A percentile compares a stretch with the other conserved stretches of the same genome.
These are phyloP conservation scores for Melinaea menophilus DNA, from an alignment of 2,888 invertebrate species.

Conservation along the genomic window DNA sequence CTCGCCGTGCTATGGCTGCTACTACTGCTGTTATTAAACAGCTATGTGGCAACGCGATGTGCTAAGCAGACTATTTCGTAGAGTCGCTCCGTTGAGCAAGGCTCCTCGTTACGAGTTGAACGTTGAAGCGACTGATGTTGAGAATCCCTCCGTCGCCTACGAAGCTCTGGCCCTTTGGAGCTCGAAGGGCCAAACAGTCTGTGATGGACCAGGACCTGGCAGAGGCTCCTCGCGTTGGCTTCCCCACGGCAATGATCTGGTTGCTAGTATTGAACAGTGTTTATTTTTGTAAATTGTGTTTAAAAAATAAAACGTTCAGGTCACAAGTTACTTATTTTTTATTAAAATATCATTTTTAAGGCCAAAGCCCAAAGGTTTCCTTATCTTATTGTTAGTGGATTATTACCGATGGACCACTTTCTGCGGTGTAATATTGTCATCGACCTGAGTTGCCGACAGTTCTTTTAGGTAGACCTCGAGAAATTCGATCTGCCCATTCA, in stretches of 20 bases:
- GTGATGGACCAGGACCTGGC: constrained; percentile 6
- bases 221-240: not conserved
- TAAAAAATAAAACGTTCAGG: constrained; percentile 45
- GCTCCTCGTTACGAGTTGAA: constrained; percentile 14
- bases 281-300: constrained; percentile 37
- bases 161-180: constrained; percentile 15
- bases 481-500: too few relatives aligned
- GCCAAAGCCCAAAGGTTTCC: not conserved
- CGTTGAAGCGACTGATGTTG: constrained; percentile 22
- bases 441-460: too few relatives aligned
- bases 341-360: not conserved
- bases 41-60: constrained; percentile 11
- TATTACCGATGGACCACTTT: too few relatives aligned
- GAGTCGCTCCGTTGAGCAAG: constrained; percentile 10
- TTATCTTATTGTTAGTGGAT: too few relatives aligned
- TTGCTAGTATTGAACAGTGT: constrained; percentile 27
- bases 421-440: too few relatives aligned
- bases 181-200: constrained; percentile 14
- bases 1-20: constrained; percentile 44
- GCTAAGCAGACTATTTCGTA: constrained; percentile 14
- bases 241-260: constrained; percentile 18
- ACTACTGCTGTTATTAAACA: constrained; percentile 35
- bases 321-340: constrained; percentile 25
- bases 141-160: constrained; percentile 18
- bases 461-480: too few relatives aligned